Conservation (phyloP, 1,140 invertebrate genomes). For the Orchestia grillus region DNA sequence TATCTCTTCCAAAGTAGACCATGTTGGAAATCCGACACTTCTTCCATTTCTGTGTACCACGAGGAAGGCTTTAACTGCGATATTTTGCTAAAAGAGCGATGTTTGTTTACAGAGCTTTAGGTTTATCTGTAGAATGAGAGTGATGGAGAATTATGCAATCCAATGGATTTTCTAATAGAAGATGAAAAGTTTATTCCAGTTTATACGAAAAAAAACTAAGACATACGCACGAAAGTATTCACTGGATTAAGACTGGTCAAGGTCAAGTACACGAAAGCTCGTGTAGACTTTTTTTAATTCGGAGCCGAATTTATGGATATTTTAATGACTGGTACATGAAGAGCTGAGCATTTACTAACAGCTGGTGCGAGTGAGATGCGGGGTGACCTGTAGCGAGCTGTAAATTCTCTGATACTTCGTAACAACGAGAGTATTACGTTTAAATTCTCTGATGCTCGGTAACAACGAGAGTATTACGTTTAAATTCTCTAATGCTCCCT, state of each 20-base stretch:
- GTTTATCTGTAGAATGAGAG: background rate
- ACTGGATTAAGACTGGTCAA: background rate
- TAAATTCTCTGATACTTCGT: background rate
- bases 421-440: background rate
- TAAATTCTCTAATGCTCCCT: background rate
- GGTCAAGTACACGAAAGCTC: background rate
- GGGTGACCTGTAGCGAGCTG: background rate
- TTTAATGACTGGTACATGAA: background rate
- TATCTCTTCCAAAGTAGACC: constrained; percentile 7
- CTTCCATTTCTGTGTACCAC: background rate
- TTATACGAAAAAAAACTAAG: background rate
- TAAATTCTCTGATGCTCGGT: background rate
- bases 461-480: background rate
- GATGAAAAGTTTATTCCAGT: background rate
- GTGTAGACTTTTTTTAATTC: background rate
- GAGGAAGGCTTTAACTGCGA: background rate
- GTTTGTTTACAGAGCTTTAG: background rate
- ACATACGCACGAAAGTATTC: background rate
- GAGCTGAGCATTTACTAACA: background rate
- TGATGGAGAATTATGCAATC: background rate
- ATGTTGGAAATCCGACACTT: constrained; percentile 7
- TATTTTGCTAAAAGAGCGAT: background rate
- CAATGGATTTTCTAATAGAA: background rate
- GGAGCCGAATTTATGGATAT: background rate
- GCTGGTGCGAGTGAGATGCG: background rate